Base-by-base conservation (phyloP, 2,797 vertebrate genomes). In the Chiloscyllium punctatum region DNA sequence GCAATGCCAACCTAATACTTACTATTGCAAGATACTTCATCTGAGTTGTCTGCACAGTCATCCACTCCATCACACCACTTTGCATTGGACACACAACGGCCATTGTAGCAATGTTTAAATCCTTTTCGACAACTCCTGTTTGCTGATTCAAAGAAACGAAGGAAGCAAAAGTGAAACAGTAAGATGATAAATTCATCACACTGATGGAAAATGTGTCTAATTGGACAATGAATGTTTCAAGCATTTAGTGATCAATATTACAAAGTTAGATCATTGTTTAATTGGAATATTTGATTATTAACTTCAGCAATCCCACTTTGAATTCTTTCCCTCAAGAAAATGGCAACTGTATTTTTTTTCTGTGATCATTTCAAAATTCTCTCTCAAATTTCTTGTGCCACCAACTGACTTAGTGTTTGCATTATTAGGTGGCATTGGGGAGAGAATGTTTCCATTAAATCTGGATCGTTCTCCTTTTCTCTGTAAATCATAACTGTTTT, bases 21-120 rank as follows among this genome's bases (percentile, higher is more conserved):
- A 99, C 99, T 97, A 98, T 99, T 98, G 96, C 99, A 99, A 96
- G 98, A 98, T 69, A 98, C 96, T 96, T 99, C 99, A 96, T 99
- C 99, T 1, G 99, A 99, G 96, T 98, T 98, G 97, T 99, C 99
- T 30, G 98, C 98, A 33, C 99, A 99, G 96, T 99, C 98, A 5
- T 99, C 97, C 96, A 96, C 97, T 1, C 98, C 98, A 5, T 99
- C 98, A 96, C 99, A 99, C 96, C 99, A 98, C 96, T 97, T 98
- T 95, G 96, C 96, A 5, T 98, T 98, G 1, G 97, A 97, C 94
- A 99, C 96, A n/a, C 99, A 99, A 71, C 98, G 98, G 3, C 97
- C 97, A 57, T 99, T 99, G 94, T 98, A 97, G 96, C 99, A 99
- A 0, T 98, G 98, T 84, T 98, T 98, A 97, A 98, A 99, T 48